Base-by-base conservation (phyloP, 2,113 vertebrate genomes). In the Larimichthys polyactis region DNA sequence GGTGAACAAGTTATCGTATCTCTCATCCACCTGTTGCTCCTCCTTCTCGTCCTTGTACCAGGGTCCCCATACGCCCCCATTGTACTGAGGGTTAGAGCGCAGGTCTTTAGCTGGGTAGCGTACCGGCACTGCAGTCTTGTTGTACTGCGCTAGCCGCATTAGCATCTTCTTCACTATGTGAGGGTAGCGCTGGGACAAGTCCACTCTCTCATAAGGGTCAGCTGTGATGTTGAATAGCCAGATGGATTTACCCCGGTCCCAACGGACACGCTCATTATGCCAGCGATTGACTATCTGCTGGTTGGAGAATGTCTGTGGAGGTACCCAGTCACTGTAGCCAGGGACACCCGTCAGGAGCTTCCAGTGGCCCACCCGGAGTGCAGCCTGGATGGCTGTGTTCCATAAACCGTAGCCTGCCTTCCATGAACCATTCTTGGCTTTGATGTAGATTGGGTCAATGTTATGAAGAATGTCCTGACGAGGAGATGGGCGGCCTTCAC, bases 141-240 rank as follows among this genome's bases (percentile, higher is more conserved):
- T 98, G 91, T 97, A 99, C 76, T 96, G 96, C 0, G 96, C 96
- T 32, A 99, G 95, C 70, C 96, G 94, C 52, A 94, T 89, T 2
- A 99, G 90, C 90, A 99, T 94, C 89, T 97, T 95, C 80, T 97
- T 98, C 54, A 99, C 97, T 0, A 99, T 88, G 0, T 96, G 96
- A 0, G 98, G 98, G 70, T 97, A 96, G 64, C 89, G 94, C 20
- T 83, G 69, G 0, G 98, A 99, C 32, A 99, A 93, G 88, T 99
- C 98, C 90, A 97, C 95, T 2, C 98, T 94, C 86, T 99, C 98
- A 0, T 97, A 99, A 0, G 98, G 98, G 83, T 99, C 98, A 0
- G 98, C 97, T 0, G 96, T 97, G 90, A 99, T 98, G 94, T 99
- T 99, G 92, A 99, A 99, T 32, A 99, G 96, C 98, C 98, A 99